These are phyloP conservation scores for Petrophora chlorosata DNA, from an alignment of 2,888 invertebrate genomes.

Conservation along the genomic window DNA sequence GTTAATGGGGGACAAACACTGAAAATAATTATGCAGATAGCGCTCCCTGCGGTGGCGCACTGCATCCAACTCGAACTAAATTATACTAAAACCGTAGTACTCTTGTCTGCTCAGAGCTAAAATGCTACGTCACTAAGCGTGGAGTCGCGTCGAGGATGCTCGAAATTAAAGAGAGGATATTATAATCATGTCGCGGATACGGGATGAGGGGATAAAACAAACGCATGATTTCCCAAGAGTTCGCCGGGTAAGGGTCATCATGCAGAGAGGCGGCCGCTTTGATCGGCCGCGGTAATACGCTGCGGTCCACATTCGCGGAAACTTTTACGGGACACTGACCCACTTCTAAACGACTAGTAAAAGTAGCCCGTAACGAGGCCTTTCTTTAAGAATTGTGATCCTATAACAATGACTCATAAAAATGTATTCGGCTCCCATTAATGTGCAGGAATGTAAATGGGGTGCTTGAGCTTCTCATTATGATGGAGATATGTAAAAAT, in stretches of 20 bases:
- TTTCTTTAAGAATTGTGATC: constrained; percentile 52
- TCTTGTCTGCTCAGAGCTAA: constrained; percentile 12
- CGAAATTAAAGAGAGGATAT: constrained; percentile 33
- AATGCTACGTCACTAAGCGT: constrained; percentile 26
- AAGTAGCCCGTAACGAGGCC: constrained; percentile 58
- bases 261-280: constrained; percentile 61
- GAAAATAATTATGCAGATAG: constrained; percentile 59
- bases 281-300: constrained; percentile 67
- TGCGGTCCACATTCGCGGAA: constrained; percentile 70
- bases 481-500: constrained; percentile 20
- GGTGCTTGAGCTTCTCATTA: constrained; percentile 19
- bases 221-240: constrained; percentile 57
- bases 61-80: constrained; percentile 42
- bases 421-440: constrained; percentile 27
- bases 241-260: constrained; percentile 56
- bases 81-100: constrained; percentile 36
- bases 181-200: constrained; percentile 34
- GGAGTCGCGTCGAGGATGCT: constrained; percentile 31
- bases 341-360: constrained; percentile 66
- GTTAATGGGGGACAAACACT: constrained; percentile 58
- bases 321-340: constrained; percentile 79
- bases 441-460: constrained; percentile 19
- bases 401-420: constrained; percentile 36
- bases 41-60: constrained; percentile 31
- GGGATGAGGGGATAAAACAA: constrained; percentile 51